Evolutionary conservation across 2,797 vertebrate species (phyloP).

Genomic region (Linurgus olivaceus): DNA sequence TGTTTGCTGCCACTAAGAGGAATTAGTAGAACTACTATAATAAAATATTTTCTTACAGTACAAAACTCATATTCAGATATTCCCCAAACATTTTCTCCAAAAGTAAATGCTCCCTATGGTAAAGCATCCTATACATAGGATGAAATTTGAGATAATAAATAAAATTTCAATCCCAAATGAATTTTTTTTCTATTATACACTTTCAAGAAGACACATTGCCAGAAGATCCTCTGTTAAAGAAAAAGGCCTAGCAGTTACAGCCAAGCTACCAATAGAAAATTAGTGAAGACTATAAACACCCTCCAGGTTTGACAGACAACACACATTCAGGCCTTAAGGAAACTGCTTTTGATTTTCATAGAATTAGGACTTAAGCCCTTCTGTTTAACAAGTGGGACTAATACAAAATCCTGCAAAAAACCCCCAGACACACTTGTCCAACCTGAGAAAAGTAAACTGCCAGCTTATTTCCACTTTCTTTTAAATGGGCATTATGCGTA

Average conservation of each 20-base stretch:
- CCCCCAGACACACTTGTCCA: not conserved
- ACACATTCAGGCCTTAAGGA: not conserved
- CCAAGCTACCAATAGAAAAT: not conserved
- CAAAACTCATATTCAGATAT: not conserved
- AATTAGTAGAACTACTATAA: not conserved
- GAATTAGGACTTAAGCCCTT: not conserved
- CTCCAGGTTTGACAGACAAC: not conserved
- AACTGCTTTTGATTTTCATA: not conserved
- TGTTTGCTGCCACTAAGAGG: not conserved
- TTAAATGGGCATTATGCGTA: not conserved
- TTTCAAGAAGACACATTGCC: not conserved
- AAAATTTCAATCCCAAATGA: not conserved
- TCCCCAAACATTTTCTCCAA: not conserved
- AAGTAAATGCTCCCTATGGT: not conserved
- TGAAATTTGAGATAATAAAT: not conserved
- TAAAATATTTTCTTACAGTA: not conserved
- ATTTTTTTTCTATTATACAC: not conserved
- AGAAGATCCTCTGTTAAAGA: not conserved
- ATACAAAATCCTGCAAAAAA: not conserved
- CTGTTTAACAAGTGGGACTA: not conserved
- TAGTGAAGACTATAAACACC: not conserved
- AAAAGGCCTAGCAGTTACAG: not conserved
- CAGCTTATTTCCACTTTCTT: not conserved
- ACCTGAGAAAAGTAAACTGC: not conserved
- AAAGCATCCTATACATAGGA: not conserved